Evolutionary conservation across 2,888 invertebrate genomes (phyloP), one percentile per base, ranked within the genome.

Genomic region (Muschampia plurimacula): DNA sequence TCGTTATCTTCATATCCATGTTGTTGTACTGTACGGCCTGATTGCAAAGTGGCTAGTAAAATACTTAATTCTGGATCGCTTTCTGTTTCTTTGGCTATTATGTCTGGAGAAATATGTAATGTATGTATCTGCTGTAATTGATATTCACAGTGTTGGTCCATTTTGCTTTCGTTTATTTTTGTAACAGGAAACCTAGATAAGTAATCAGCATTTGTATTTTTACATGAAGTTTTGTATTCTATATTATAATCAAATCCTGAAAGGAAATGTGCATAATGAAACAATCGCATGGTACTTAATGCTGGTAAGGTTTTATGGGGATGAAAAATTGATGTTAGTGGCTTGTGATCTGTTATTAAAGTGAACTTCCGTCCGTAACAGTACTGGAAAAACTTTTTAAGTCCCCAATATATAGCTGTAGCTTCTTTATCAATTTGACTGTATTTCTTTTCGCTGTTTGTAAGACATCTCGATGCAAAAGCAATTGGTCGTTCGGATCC

Each of bases 261-360:
- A n/a, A 80, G 41, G 70, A 79, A 79, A 64, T 76, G 72, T 46
- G 80, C 77, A 59, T 81, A 81, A 63, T 79, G 80, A 22, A 80
- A 74, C 62, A 81, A 55, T 60, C 79, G 67, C 67, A 76, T 74
- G 9, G 79, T 77, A 52, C 76, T 77, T n/a, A 75, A 52, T 10
- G 76, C 63, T 12, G 79, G 78, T 46, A 78, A 63, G 10, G 74
- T 73, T 57, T 76, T 79, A 46, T 82, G 78, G 10, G 84, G 81
- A 63, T 81, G 78, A 62, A 87, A 81, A 28, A 88, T 81, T 28
- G 77, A 74, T 12, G 76, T 77, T 15, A 88, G 74, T 13, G 87
- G 82, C 57, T 71, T 66, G 59, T 66, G 46, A 13, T 59, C 59
- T 10, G 59, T 59, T 59, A 59, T 59, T 32, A 59, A 32, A 6